Evolutionary conservation across 2,113 vertebrate species (phyloP).

Genomic region (Pao palembangensis): DNA sequence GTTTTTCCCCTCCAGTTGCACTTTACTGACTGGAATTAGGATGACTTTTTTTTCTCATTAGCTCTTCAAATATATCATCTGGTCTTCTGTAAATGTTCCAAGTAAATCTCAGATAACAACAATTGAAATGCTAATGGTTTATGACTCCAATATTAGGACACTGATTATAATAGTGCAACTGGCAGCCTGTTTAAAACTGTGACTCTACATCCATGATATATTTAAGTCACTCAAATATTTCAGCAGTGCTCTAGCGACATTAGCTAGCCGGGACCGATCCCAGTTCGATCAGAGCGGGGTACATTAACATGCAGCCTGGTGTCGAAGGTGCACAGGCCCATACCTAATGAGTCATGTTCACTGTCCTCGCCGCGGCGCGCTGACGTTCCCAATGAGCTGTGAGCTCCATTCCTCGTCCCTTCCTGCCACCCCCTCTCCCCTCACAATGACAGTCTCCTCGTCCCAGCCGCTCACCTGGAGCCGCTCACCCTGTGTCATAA

Average conservation of each 20-base stretch:
- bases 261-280: constrained; percentile 6
- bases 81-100: constrained; percentile 10
- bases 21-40: constrained; percentile 47
- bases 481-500: constrained; percentile 60
- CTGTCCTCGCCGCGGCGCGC: constrained; percentile 46
- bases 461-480: constrained; percentile 38
- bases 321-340: constrained; percentile 54
- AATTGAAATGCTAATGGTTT: not conserved
- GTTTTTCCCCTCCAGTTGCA: constrained; percentile 56
- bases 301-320: constrained; percentile 60
- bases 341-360: constrained; percentile 69
- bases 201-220: not conserved
- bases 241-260: constrained; percentile 8
- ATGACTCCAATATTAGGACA: not conserved
- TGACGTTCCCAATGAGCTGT: constrained; percentile 67
- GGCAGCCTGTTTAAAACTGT: not conserved
- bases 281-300: constrained; percentile 32
- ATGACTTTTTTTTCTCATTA: constrained; percentile 27
- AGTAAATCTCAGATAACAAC: constrained; percentile 16
- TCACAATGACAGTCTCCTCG: constrained; percentile 44
- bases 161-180: not conserved
- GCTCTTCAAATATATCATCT: not conserved
- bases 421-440: constrained; percentile 35
- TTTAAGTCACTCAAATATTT: not conserved
- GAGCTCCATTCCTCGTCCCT: constrained; percentile 42